Conservation (phyloP, 2,113 vertebrate genomes). For the Phyllostomus discolor region DNA sequence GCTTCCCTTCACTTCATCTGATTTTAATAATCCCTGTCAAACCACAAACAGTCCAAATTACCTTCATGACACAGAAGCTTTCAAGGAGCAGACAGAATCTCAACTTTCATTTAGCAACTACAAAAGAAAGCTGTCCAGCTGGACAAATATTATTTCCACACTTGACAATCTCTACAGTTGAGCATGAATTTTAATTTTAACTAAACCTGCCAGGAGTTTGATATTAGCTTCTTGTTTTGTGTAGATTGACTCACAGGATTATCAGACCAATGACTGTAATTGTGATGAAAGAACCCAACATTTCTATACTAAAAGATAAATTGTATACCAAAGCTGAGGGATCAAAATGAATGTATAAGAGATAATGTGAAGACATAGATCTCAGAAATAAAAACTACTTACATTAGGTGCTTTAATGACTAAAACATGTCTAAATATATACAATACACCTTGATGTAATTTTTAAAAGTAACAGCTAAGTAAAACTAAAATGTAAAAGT, state of each 20-base stretch:
- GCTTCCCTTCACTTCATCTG: conserved; percentile 90
- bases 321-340: conserved; percentile 21
- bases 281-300: conserved; percentile 76
- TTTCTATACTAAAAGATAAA: conserved; percentile 70
- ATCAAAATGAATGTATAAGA: conserved; percentile 33
- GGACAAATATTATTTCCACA: conserved; percentile 99
- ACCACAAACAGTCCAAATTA: conserved; percentile 94
- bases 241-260: conserved; percentile 85
- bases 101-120: conserved; percentile 97
- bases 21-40: conserved; percentile 99
- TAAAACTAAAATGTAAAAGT: conserved; percentile 23
- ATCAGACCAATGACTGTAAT: conserved; percentile 85
- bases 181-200: conserved; percentile 92
- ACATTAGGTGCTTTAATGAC: conserved; percentile 76
- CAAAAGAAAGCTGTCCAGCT: conserved; percentile 97
- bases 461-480: conserved; percentile 40
- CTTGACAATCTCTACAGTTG: conserved; percentile 93
- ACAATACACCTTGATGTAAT: not conserved
- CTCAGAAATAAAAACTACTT: conserved; percentile 75
- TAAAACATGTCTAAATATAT: conserved; percentile 16
- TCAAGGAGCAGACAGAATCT: conserved; percentile 93
- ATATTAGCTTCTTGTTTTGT: conserved; percentile 81
- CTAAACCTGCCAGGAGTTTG: conserved; percentile 82
- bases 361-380: conserved; percentile 67
- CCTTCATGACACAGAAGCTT: conserved; percentile 91